Conservation (phyloP, 2,888 invertebrate species). For the Iphiclides podalirius region DNA sequence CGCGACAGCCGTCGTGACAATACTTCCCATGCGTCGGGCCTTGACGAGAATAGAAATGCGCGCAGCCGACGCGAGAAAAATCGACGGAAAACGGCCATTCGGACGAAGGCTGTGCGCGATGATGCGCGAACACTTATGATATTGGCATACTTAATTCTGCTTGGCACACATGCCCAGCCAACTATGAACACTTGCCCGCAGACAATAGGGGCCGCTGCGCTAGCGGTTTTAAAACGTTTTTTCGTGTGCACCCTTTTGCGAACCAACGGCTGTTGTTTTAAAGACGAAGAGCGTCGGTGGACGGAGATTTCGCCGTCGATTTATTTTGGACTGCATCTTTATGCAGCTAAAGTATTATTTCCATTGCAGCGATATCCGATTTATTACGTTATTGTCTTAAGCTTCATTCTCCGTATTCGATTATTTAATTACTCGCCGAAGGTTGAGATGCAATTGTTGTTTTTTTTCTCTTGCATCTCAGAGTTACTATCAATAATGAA, state of each 20-base stretch:
- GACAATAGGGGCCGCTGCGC: constrained; percentile 1
- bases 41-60: constrained; percentile 65
- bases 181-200: constrained; percentile 37
- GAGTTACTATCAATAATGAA: constrained; percentile 12
- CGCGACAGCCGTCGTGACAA: neutral
- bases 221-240: neutral
- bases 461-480: constrained; percentile 28
- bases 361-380: constrained; percentile 1
- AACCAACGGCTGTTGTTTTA: neutral
- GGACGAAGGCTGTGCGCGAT: constrained; percentile 69
- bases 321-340: constrained; percentile 16
- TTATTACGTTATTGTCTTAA: constrained; percentile 27
- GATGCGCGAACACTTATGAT: constrained; percentile 64
- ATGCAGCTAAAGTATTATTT: constrained; percentile 10
- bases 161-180: constrained; percentile 70
- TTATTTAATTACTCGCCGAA: constrained; percentile 42
- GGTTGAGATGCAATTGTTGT: constrained; percentile 34
- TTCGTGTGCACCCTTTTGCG: neutral
- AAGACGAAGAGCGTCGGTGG: constrained; percentile 2
- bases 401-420: constrained; percentile 44
- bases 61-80: constrained; percentile 66
- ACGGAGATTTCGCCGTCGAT: constrained; percentile 1
- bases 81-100: constrained; percentile 70
- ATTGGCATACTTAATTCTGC: constrained; percentile 77
- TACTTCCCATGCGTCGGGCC: constrained; percentile 49